These are phyloP conservation scores for Apus apus DNA, from an alignment of 2,113 vertebrate genomes.

Conservation along the genomic window DNA sequence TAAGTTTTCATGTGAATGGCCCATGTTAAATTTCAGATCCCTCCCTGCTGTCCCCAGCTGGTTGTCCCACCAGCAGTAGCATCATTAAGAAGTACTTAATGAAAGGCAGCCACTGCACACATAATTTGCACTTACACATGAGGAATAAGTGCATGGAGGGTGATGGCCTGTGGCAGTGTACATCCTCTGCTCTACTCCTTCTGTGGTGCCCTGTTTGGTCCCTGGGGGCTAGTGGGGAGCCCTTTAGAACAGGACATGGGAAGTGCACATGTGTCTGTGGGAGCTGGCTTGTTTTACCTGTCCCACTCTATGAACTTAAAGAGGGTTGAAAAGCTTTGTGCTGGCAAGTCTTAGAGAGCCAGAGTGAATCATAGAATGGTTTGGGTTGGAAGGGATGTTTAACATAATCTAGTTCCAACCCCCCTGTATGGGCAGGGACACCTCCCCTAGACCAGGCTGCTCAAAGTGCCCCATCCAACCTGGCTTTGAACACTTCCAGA, in stretches of 20 bases:
- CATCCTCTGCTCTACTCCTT: background rate
- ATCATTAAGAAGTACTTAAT: background rate
- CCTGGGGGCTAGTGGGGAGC: background rate
- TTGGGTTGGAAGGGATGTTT: too few species aligned
- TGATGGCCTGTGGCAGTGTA: background rate
- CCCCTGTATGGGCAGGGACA: too few species aligned
- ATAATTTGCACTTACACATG: accelerated
- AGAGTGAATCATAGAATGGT: too few species aligned
- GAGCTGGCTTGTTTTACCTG: background rate
- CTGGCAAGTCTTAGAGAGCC: background rate
- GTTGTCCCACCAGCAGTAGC: background rate
- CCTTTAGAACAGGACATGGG: accelerated
- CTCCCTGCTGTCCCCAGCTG: background rate
- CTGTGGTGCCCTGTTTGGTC: accelerated
- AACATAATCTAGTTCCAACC: too few species aligned
- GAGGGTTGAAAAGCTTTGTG: background rate
- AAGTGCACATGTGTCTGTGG: background rate
- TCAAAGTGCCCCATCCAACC: too few species aligned
- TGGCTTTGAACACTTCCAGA: too few species aligned
- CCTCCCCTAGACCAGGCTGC: too few species aligned
- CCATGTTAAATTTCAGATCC: background rate
- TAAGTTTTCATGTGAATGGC: background rate
- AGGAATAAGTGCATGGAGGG: background rate
- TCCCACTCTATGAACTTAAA: background rate
- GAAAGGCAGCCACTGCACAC: background rate